Conservation (phyloP, 2,888 invertebrate genomes). For the Dyspetes luteomarginatus region DNA sequence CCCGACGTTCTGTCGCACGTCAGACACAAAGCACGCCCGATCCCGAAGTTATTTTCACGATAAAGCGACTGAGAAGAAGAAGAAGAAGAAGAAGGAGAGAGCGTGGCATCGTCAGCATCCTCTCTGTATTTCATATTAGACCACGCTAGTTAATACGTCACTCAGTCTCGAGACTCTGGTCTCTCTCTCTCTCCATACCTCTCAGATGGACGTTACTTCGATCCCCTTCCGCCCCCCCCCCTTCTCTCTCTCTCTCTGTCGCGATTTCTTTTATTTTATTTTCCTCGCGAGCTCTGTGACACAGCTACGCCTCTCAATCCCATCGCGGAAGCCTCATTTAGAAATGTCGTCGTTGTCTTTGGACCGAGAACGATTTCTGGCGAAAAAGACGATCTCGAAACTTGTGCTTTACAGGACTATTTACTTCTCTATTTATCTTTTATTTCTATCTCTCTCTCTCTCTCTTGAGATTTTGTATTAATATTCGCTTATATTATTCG, state of each 20-base stretch:
- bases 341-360: conserved; percentile 64
- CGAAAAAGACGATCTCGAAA: conserved; percentile 35
- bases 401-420: conserved; percentile 15
- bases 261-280: conserved; percentile 45
- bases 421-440: background rate
- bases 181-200: conserved; percentile 44
- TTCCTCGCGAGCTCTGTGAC: conserved; percentile 51
- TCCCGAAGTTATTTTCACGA: conserved; percentile 79
- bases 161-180: conserved; percentile 63
- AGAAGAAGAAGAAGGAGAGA: conserved; percentile 39
- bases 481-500: conserved; percentile 33
- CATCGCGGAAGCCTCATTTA: conserved; percentile 71
- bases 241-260: conserved; percentile 33
- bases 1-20: conserved; percentile 78
- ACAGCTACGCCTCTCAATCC: conserved; percentile 65
- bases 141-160: conserved; percentile 71
- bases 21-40: conserved; percentile 72
- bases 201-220: conserved; percentile 45
- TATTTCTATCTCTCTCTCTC: conserved; percentile 7
- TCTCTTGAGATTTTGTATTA: conserved; percentile 54
- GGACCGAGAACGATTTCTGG: conserved; percentile 34
- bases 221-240: conserved; percentile 43
- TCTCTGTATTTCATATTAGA: conserved; percentile 73
- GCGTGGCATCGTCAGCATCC: conserved; percentile 61
- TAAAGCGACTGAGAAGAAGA: conserved; percentile 48